These are phyloP conservation scores for Noctua comes DNA, from an alignment of 2,888 invertebrate genomes.

Conservation along the genomic window DNA sequence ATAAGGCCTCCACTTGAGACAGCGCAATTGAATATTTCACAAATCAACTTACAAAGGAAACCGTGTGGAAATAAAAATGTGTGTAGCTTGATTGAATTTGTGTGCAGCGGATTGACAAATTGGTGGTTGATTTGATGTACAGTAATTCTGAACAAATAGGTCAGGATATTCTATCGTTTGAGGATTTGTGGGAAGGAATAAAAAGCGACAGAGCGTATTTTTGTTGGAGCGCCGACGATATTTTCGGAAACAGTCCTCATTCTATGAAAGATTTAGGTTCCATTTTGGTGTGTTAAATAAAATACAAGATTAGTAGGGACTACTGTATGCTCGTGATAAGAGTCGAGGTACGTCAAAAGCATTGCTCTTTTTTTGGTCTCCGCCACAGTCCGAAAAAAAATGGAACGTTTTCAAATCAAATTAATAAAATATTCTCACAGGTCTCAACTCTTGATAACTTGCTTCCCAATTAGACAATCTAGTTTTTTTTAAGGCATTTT, in stretches of 20 bases:
- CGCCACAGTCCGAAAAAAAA: background rate
- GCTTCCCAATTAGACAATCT: background rate
- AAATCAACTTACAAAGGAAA: conserved; percentile 67
- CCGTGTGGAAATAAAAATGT: conserved; percentile 68
- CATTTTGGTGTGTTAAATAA: background rate
- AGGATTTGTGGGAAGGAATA: conserved; percentile 37
- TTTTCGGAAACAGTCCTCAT: conserved; percentile 10
- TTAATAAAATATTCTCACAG: no score
- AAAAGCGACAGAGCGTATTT: conserved; percentile 37
- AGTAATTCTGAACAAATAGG: conserved; percentile 68
- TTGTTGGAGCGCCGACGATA: background rate
- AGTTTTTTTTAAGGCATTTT: no score
- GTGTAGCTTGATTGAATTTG: conserved; percentile 68
- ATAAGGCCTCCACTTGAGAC: conserved; percentile 62
- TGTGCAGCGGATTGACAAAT: conserved; percentile 68
- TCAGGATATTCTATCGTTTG: conserved; percentile 57
- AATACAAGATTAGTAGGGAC: background rate
- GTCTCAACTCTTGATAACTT: background rate
- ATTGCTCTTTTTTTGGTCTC: background rate
- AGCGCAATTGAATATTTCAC: conserved; percentile 56
- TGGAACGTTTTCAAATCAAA: no score
- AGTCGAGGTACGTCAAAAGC: background rate
- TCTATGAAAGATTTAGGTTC: conserved; percentile 2
- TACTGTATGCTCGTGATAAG: background rate
- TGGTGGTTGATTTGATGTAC: conserved; percentile 68